These are phyloP conservation scores for Lasioglossum figueresi DNA, from an alignment of 2,888 invertebrate species.

Conservation along the genomic window DNA sequence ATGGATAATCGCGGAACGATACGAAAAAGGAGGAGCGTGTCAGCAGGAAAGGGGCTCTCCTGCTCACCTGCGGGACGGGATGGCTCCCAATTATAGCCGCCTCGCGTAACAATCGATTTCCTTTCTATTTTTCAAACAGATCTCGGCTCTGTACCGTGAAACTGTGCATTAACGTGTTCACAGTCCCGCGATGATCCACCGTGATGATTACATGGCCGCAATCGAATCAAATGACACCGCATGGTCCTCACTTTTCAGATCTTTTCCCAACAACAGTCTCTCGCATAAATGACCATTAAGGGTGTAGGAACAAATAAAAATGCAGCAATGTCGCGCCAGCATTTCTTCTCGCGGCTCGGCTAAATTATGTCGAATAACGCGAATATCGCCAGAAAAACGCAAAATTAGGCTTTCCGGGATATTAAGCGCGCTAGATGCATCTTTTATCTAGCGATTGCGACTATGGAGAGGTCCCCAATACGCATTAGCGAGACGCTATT, in stretches of 20 bases:
- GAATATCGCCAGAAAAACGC: too few relatives aligned
- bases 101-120: constrained; percentile 51
- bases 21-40: constrained; percentile 5
- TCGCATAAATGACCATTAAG: not conserved
- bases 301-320: too few relatives aligned
- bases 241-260: not conserved
- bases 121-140: constrained; percentile 32
- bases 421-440: too few relatives aligned
- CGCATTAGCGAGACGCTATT: too few relatives aligned
- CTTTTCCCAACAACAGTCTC: not conserved
- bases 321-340: too few relatives aligned
- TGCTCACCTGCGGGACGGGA: not conserved
- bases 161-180: constrained; percentile 7
- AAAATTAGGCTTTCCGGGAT: too few relatives aligned
- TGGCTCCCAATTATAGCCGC: constrained; percentile 21
- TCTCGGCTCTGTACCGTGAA: not conserved
- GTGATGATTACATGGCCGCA: not conserved
- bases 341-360: too few relatives aligned
- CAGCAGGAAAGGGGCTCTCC: constrained; percentile 13
- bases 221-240: not conserved
- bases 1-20: constrained; percentile 41
- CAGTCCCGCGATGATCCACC: not conserved
- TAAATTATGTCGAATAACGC: too few relatives aligned
- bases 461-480: too few relatives aligned
- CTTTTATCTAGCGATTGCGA: too few relatives aligned